Evolutionary conservation across 2,113 vertebrate genomes (phyloP), one percentile per base, ranked within the genome.

Genomic region (Heterotilapia buettikoferi): DNA sequence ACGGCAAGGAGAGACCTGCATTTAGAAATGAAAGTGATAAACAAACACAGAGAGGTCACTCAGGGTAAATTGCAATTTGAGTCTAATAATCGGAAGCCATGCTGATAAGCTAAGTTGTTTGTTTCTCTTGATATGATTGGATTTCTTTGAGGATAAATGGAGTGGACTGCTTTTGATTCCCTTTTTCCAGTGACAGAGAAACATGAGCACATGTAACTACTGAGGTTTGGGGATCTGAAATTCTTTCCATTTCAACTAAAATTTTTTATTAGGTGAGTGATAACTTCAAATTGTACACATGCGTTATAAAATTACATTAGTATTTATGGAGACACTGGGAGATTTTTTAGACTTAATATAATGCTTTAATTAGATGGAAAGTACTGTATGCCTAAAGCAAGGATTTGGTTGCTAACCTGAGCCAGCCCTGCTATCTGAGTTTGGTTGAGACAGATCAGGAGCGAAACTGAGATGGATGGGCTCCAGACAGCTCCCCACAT

Each of bases 351-450:
- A 80, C 45, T 91, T 84, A 80, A 88, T 80, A 38, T 40, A 84
- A 73, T 0, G 6, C 33, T 92, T 71, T 85, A 78, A 89, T 87
- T 86, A 38, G 33, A 87, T 85, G 47, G 45, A 76, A 90, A 90
- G 63, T 82, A 50, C 78, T 82, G 63, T 63, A 85, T 80, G 91
- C 90, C 87, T 83, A 36, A 52, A 89, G 91, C 61, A 31, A 79
- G 80, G 86, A 91, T 91, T 93, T 92, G 57, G 90, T 66, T 76
- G 59, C 87, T 83, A 85, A 91, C 90, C 85, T 68, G 71, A 84
- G 83, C 86, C 90, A 92, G 80, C 79, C 59, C 81, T 47, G 11
- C 57, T 92, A 89, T 93, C 88, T 91, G 78, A 89, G 66, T 90
- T 91, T 83, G 82, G 66, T 68, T 84, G 76, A 89, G 66, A 89